Percentiles rank a stretch among this genome's conserved stretches.
These are phyloP conservation scores for Cylloceria caligata DNA, from an alignment of 2,888 invertebrate genomes.

Conservation along the genomic window DNA sequence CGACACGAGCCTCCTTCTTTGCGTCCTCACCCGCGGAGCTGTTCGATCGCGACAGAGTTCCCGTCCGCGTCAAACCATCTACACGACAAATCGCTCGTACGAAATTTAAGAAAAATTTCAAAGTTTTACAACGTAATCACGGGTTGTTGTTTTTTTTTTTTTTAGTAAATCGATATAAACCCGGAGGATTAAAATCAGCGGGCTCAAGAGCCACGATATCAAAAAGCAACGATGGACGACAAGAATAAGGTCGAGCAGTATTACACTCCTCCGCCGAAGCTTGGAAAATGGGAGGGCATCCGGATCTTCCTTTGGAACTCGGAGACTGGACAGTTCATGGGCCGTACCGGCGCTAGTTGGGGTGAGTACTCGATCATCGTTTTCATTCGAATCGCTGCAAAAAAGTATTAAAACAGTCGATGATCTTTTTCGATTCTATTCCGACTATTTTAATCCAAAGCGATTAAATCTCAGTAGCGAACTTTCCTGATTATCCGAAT, in stretches of 20 bases:
- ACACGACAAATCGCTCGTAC: conserved; percentile 30
- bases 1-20: conserved; percentile 72
- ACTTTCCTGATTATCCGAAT: conserved; percentile 26
- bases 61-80: conserved; percentile 66
- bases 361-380: conserved; percentile 89
- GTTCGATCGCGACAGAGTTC: conserved; percentile 76
- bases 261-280: conserved; percentile 91
- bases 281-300: conserved; percentile 94
- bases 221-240: conserved; percentile 69
- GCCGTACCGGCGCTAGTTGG: conserved; percentile 97
- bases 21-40: conserved; percentile 80
- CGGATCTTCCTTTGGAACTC: conserved; percentile 95
- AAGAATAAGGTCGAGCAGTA: conserved; percentile 91
- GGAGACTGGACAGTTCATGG: conserved; percentile 96
- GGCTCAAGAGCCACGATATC: conserved; percentile 12
- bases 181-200: conserved; percentile 11
- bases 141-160: not conserved
- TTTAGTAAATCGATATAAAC: not conserved
- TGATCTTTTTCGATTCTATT: too few relatives aligned
- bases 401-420: not conserved
- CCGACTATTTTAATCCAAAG: too few relatives aligned
- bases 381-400: conserved; percentile 1
- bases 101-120: not conserved
- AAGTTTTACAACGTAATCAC: not conserved
- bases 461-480: too few relatives aligned